Conservation (phyloP, 2,113 vertebrate genomes). For the Salvelinus namaycush region DNA sequence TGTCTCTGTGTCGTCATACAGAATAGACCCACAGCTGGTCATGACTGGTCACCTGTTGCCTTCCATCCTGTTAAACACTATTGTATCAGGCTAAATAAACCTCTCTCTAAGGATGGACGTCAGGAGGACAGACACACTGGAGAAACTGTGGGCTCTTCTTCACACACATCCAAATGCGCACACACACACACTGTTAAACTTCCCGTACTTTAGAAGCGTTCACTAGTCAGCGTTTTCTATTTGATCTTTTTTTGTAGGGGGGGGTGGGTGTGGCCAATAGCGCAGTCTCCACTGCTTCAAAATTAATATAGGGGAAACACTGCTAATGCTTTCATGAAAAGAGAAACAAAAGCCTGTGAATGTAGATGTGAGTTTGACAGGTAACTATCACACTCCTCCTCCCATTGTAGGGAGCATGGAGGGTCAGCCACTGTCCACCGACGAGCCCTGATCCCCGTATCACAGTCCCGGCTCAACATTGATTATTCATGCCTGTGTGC, state of each 20-base stretch:
- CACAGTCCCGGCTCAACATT: conserved; percentile 75
- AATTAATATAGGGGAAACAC: background rate
- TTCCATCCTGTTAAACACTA: no score
- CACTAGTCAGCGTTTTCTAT: no score
- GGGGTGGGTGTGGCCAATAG: no score
- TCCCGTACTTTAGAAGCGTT: no score
- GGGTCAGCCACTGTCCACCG: conserved; percentile 4
- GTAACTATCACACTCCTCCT: conserved; percentile 45
- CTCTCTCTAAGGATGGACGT: background rate
- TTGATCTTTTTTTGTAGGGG: no score
- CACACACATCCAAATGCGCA: conserved; percentile 13
- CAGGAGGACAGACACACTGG: background rate
- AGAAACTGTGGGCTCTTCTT: conserved; percentile 46
- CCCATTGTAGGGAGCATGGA: background rate
- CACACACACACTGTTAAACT: conserved; percentile 2
- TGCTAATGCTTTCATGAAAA: conserved; percentile 46
- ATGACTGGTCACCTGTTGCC: no score
- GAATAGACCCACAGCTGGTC: background rate
- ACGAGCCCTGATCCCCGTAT: conserved; percentile 53
- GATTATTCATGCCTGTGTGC: conserved; percentile 85
- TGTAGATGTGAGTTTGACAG: conserved; percentile 16
- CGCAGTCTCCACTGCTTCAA: no score
- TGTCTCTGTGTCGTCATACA: background rate
- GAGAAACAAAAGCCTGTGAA: conserved; percentile 61
- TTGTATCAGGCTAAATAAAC: background rate